Percentiles rank a stretch among this genome's conserved stretches.
phyloP scores from a whole-genome alignment of 2,113 vertebrate species.

The Ctenodactylus gundi region DNA sequence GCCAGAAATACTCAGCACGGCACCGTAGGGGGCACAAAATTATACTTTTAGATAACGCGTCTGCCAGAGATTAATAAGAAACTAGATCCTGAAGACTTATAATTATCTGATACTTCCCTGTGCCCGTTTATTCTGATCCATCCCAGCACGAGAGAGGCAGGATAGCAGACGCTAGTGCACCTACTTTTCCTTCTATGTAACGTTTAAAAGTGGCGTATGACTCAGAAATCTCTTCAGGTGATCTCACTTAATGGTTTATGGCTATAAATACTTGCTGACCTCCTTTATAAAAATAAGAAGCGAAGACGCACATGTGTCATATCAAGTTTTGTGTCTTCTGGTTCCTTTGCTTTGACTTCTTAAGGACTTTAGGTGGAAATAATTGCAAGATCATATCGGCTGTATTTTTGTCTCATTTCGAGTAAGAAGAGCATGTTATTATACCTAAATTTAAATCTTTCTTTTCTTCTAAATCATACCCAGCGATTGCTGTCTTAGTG shows the following conservation, averaged over 20 bases:
- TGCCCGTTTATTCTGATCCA: constrained; percentile 26
- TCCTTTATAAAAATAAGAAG: background rate
- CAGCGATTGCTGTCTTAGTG: background rate
- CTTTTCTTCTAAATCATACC: background rate
- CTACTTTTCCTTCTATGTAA: background rate
- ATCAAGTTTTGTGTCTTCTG: background rate
- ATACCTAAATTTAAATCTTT: background rate
- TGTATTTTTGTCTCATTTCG: constrained; percentile 7
- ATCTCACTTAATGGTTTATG: background rate
- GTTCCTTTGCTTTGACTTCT: background rate
- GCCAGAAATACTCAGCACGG: constrained; percentile 24
- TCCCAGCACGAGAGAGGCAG: background rate
- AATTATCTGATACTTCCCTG: constrained; percentile 54
- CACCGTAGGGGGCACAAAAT: constrained; percentile 25
- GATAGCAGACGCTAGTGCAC: background rate
- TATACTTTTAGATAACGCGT: constrained; percentile 43
- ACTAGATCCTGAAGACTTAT: constrained; percentile 35
- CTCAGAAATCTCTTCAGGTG: background rate
- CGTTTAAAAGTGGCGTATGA: background rate
- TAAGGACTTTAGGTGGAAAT: constrained; percentile 3
- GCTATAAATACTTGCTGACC: background rate
- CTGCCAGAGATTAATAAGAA: constrained; percentile 55
- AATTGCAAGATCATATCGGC: background rate
- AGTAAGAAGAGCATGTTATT: background rate
- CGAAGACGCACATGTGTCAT: background rate